These are phyloP conservation scores for Hetaerina titia DNA, from an alignment of 2,888 invertebrate species.

Conservation along the genomic window DNA sequence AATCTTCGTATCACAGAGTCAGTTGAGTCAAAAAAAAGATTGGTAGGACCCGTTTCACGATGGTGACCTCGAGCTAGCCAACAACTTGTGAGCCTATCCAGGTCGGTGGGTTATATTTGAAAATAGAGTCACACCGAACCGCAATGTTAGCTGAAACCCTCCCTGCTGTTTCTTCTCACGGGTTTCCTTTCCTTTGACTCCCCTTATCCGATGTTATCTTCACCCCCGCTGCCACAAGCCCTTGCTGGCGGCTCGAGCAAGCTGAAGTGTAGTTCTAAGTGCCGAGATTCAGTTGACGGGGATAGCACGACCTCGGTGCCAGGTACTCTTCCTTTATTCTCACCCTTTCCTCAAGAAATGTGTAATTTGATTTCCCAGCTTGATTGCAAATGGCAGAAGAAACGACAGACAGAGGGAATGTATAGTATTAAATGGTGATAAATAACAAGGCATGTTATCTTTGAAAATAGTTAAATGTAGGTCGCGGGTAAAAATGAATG, in stretches of 20 bases:
- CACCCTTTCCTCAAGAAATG: too few species aligned
- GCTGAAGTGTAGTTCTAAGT: background rate
- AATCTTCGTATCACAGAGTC: too few species aligned
- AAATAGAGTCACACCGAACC: background rate
- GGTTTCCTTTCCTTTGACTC: background rate
- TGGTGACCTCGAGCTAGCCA: background rate
- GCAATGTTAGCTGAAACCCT: background rate
- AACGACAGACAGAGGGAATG: too few species aligned
- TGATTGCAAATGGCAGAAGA: too few species aligned
- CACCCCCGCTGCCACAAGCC: background rate
- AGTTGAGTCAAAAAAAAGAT: background rate
- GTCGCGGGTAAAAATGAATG: too few species aligned
- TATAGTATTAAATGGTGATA: too few species aligned
- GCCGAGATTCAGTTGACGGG: background rate
- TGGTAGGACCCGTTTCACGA: background rate
- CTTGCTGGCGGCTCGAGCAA: background rate
- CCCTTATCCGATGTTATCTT: background rate
- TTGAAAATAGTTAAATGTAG: too few species aligned
- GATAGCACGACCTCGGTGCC: too few species aligned
- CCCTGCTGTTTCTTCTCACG: background rate
- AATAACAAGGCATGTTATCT: too few species aligned
- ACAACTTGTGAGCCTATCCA: background rate
- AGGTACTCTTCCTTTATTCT: too few species aligned
- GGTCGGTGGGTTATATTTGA: constrained; percentile 17
- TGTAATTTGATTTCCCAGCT: too few species aligned